phyloP scores from a whole-genome alignment of 2,797 vertebrate species.

The Falco novaeseelandiae region DNA sequence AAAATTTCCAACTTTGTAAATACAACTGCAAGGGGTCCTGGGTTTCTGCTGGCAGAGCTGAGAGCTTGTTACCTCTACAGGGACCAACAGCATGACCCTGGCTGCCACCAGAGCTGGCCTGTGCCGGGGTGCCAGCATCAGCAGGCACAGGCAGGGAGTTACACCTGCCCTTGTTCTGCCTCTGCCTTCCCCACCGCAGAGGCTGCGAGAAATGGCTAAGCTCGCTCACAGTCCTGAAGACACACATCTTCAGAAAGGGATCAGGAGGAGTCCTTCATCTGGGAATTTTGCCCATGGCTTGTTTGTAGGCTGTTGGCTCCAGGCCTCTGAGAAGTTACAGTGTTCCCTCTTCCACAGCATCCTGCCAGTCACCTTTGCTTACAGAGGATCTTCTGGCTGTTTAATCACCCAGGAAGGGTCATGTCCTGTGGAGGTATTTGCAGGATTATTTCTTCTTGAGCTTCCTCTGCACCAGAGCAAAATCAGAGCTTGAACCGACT shows the following conservation, averaged over 20 bases:
- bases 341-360: neutral
- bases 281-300: neutral
- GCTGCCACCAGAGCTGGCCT: neutral
- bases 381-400: neutral
- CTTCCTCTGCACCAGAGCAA: neutral
- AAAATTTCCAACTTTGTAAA: neutral
- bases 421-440: neutral
- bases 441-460: neutral
- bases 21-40: neutral
- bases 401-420: neutral
- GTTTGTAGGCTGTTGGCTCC: neutral
- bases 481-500: neutral
- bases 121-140: neutral
- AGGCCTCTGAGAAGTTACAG: neutral
- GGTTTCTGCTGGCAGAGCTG: neutral
- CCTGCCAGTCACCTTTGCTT: neutral
- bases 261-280: neutral
- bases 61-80: neutral
- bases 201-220: neutral
- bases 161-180: neutral
- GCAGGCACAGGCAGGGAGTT: no score
- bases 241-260: neutral
- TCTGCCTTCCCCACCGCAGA: neutral
- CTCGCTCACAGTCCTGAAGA: neutral
- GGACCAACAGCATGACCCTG: neutral